phyloP scores from a whole-genome alignment of 2,888 invertebrate species.

The Amiota minor region DNA sequence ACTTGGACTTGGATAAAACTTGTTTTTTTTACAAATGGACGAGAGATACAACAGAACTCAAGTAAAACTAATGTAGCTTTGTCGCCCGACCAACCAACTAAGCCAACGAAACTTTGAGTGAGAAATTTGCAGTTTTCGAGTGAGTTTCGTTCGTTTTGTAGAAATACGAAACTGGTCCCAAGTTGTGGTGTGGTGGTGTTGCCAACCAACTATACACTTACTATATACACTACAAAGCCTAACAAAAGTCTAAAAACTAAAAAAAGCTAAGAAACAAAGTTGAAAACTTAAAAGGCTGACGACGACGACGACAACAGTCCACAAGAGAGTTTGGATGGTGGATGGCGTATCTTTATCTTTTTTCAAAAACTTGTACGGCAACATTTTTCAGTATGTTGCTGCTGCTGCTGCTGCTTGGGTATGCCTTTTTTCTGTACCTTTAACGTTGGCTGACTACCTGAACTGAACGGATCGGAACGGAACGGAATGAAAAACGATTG shows the following conservation, averaged over 20 bases:
- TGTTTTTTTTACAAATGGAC: too few species aligned
- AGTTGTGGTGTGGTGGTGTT: not conserved
- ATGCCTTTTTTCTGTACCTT: conserved; percentile 31
- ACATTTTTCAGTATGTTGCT: conserved; percentile 66
- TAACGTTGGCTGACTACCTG: conserved; percentile 31
- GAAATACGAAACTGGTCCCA: conserved; percentile 29
- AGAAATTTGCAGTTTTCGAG: conserved; percentile 36
- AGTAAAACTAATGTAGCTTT: conserved; percentile 42
- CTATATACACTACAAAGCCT: too few species aligned
- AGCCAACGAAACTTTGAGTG: conserved; percentile 33
- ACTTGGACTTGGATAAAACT: not conserved
- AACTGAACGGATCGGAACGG: not conserved
- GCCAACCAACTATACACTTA: not conserved
- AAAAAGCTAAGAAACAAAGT: not conserved
- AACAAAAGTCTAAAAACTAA: not conserved
- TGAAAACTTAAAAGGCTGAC: not conserved
- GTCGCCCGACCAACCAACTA: conserved; percentile 43
- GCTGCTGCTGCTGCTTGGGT: conserved; percentile 60
- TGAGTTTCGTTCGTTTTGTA: not conserved
- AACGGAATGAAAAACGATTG: conserved; percentile 38
- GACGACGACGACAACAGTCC: too few species aligned
- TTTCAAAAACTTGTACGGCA: conserved; percentile 62
- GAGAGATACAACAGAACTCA: conserved; percentile 10
- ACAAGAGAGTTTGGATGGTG: not conserved
- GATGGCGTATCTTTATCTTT: not conserved